Evolutionary conservation across 2,888 invertebrate species (phyloP).

Genomic region (Brachypalpus laphriformis): DNA sequence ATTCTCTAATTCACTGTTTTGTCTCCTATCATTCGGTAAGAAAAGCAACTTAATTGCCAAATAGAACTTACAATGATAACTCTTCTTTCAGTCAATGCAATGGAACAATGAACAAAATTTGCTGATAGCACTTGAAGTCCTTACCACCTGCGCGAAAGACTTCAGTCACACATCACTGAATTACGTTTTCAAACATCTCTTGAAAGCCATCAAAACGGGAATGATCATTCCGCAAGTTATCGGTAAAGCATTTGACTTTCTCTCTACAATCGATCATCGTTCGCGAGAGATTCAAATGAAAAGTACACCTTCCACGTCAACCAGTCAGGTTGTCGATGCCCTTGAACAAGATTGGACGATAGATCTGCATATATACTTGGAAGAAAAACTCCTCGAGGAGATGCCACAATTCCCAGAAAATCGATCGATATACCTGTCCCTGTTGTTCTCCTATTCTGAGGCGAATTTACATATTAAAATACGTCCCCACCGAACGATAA

Average conservation of each 20-base stretch:
- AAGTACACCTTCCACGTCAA: conserved; percentile 41
- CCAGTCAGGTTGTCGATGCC: conserved; percentile 40
- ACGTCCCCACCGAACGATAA: conserved; percentile 76
- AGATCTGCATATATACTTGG: conserved; percentile 78
- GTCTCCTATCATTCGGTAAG: conserved; percentile 78
- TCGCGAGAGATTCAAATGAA: conserved; percentile 74
- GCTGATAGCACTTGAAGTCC: conserved; percentile 80
- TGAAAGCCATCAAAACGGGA: conserved; percentile 78
- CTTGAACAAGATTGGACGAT: conserved; percentile 76
- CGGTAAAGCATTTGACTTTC: conserved; percentile 80
- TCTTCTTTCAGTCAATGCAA: conserved; percentile 58
- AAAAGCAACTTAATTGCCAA: neutral
- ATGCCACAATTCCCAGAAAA: conserved; percentile 78
- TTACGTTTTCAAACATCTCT: conserved; percentile 79
- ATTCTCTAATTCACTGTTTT: conserved; percentile 79
- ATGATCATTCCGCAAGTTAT: conserved; percentile 79
- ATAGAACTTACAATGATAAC: neutral
- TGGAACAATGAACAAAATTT: conserved; percentile 81
- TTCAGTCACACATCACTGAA: conserved; percentile 81
- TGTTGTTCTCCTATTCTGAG: conserved; percentile 80
- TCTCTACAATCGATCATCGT: conserved; percentile 78
- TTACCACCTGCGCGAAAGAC: conserved; percentile 78
- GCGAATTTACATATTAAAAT: conserved; percentile 78
- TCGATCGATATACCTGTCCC: conserved; percentile 78
- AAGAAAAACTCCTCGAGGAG: conserved; percentile 76